Evolutionary conservation across 1,140 invertebrate species (phyloP).

Genomic region (Reticulitermes speratus): DNA sequence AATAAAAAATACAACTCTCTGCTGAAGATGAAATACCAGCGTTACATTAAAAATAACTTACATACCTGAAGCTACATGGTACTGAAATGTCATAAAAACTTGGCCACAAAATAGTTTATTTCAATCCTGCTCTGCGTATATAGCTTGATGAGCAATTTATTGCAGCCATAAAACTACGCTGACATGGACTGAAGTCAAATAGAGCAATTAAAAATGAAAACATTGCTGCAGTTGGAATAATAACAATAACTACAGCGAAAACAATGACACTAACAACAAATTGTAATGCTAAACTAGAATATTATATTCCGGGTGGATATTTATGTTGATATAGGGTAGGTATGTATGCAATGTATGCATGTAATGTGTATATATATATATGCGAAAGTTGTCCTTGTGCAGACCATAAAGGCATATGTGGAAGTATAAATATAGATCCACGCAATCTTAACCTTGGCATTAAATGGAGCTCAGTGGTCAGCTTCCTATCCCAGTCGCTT

Average conservation of each 20-base stretch:
- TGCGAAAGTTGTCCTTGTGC: too few species aligned
- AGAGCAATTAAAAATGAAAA: not conserved
- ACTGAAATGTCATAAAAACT: not conserved
- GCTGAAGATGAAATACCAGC: not conserved
- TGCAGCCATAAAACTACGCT: not conserved
- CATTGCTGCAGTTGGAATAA: not conserved
- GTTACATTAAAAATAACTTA: not conserved
- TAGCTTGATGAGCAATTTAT: not conserved
- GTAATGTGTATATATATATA: too few species aligned
- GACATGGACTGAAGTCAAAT: not conserved
- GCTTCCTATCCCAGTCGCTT: too few species aligned
- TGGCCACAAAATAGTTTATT: not conserved
- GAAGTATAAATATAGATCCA: too few species aligned
- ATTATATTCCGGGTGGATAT: too few species aligned
- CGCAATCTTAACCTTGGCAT: too few species aligned
- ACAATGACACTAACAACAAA: not conserved
- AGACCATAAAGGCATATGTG: too few species aligned
- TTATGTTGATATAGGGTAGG: too few species aligned
- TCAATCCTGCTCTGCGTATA: not conserved
- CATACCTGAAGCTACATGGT: not conserved
- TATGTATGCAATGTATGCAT: too few species aligned
- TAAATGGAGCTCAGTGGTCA: too few species aligned
- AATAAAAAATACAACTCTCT: not conserved
- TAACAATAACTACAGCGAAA: not conserved
- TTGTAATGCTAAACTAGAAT: too few species aligned